Evolutionary conservation across 2,113 vertebrate genomes (phyloP).

Genomic region (Pholis gunnellus): DNA sequence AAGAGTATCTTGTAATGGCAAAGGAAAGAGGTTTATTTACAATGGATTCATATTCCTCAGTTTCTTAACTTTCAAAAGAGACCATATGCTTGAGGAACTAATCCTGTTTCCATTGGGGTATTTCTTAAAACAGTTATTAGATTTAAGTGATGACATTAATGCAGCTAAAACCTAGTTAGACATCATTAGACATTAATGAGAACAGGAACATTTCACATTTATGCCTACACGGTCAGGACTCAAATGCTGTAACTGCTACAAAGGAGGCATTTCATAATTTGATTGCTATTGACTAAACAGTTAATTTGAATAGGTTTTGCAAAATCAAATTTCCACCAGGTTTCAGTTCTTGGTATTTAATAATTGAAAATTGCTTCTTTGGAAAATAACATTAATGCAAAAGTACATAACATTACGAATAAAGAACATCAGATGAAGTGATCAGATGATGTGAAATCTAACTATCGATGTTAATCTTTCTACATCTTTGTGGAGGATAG

Average conservation of each 20-base stretch:
- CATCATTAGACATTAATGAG: background rate
- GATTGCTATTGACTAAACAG: background rate
- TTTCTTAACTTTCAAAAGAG: too few species aligned
- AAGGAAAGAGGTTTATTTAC: too few species aligned
- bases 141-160: slow-evolving; percentile 13
- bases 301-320: background rate
- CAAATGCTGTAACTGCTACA: background rate
- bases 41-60: too few species aligned
- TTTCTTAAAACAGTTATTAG: background rate
- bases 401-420: background rate
- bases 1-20: too few species aligned
- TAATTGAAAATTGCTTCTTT: background rate
- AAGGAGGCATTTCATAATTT: background rate
- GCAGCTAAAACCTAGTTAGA: background rate
- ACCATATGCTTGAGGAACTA: too few species aligned
- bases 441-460: background rate
- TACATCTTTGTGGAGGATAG: background rate
- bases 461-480: background rate
- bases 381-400: background rate
- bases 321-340: background rate
- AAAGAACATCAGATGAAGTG: background rate
- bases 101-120: too few species aligned
- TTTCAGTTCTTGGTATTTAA: background rate
- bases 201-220: background rate
- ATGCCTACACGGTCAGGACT: background rate